Conservation (phyloP, 2,888 invertebrate genomes). For the Cantharis rustica region DNA sequence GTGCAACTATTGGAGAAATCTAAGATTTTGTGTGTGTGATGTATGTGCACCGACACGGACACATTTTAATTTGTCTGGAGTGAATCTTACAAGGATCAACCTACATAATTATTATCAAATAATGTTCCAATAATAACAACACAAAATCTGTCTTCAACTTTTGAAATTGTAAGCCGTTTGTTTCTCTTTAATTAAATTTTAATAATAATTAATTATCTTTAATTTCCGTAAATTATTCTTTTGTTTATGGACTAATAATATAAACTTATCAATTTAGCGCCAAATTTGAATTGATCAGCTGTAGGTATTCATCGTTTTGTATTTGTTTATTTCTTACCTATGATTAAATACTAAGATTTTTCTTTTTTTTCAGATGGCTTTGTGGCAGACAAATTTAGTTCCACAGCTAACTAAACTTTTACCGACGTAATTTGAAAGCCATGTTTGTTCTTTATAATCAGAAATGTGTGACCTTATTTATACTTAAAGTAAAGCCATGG, state of each 20-base stretch:
- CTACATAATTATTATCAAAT: slow-evolving; percentile 15
- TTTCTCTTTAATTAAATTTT: neutral
- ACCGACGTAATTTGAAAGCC: slow-evolving; percentile 3
- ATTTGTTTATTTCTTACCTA: neutral
- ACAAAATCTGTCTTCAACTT: neutral
- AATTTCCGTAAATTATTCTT: slow-evolving; percentile 11
- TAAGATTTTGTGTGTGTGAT: slow-evolving; percentile 8
- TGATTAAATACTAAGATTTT: neutral
- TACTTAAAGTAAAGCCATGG: slow-evolving; percentile 11
- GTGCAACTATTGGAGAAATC: slow-evolving; percentile 6
- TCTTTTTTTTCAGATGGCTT: slow-evolving; percentile 8
- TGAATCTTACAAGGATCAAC: slow-evolving; percentile 15
- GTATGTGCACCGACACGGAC: neutral
- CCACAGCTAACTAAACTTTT: neutral
- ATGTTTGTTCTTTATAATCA: neutral
- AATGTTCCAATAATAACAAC: neutral
- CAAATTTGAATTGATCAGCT: slow-evolving; percentile 17
- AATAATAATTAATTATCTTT: neutral
- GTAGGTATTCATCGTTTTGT: neutral
- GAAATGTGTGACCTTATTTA: neutral
- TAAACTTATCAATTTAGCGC: slow-evolving; percentile 22
- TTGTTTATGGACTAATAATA: slow-evolving; percentile 26
- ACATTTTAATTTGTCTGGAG: neutral
- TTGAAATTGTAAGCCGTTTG: neutral
- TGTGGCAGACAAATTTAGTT: neutral